A percentile compares a stretch with the other conserved stretches of the same genome.
Conservation (phyloP, 1,140 invertebrate species). For the Camponotus pennsylvanicus region DNA sequence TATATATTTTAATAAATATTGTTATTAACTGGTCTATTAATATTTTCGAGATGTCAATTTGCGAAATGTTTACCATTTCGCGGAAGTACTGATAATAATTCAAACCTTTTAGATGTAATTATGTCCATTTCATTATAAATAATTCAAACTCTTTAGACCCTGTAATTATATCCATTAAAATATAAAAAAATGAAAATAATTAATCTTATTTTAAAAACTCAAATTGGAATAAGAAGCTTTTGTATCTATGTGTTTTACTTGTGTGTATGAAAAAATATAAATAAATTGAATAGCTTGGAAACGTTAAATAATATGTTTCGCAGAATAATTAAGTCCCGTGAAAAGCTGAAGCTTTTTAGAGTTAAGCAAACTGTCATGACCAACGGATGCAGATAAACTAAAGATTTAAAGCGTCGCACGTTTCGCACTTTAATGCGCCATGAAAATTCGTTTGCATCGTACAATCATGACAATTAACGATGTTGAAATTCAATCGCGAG, state of each 20-base stretch:
- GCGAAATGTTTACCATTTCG: neutral
- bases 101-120: neutral
- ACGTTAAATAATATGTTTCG: neutral
- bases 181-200: neutral
- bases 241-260: neutral
- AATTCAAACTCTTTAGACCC: no score
- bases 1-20: neutral
- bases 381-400: slow-evolving; percentile 20
- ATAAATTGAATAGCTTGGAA: neutral
- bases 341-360: slow-evolving; percentile 15
- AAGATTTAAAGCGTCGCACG: slow-evolving; percentile 4
- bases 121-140: neutral
- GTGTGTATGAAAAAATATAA: neutral
- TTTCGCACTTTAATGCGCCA: neutral
- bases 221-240: neutral
- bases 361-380: slow-evolving; percentile 33
- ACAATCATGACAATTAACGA: slow-evolving; percentile 45
- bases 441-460: slow-evolving; percentile 30
- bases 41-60: neutral
- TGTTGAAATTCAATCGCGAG: slow-evolving; percentile 22
- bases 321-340: neutral
- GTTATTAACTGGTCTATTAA: neutral
- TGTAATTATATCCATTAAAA: neutral
- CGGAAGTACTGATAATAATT: neutral
- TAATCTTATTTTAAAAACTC: neutral